phyloP scores from a whole-genome alignment of 2,113 vertebrate genomes.

The Fregata magnificens region DNA sequence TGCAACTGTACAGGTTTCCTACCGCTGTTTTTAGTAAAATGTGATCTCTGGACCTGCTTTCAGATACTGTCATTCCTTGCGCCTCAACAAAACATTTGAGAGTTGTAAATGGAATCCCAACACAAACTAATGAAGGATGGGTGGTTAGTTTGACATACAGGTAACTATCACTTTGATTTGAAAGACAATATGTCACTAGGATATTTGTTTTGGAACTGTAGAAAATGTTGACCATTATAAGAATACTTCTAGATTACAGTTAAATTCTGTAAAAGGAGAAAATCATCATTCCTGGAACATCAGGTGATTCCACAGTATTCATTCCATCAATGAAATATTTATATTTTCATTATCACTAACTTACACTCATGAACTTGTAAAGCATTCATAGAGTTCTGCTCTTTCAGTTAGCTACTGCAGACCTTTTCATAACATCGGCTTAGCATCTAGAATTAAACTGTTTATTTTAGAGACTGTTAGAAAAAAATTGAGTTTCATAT shows the following conservation, averaged over 20 bases:
- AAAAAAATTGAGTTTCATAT: neutral
- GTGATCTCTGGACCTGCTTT: constrained; percentile 66
- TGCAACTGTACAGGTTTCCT: constrained; percentile 49
- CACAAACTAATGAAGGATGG: constrained; percentile 90
- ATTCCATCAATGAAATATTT: neutral
- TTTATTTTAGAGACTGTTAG: neutral
- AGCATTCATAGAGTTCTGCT: neutral
- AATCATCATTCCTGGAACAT: neutral
- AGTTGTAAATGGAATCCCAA: constrained; percentile 91
- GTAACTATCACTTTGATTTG: constrained; percentile 72
- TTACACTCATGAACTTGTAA: neutral
- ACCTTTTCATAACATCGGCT: neutral
- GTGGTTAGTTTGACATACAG: constrained; percentile 98
- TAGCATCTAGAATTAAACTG: neutral
- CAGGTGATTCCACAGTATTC: neutral
- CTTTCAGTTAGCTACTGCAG: neutral
- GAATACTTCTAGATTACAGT: neutral
- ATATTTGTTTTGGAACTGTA: neutral
- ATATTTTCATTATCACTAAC: neutral
- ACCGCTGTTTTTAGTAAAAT: constrained; percentile 60
- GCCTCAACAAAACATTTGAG: constrained; percentile 81
- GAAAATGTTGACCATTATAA: neutral
- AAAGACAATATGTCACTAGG: neutral
- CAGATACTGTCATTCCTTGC: constrained; percentile 78
- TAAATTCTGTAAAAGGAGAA: neutral